Evolutionary conservation across 2,113 vertebrate genomes (phyloP).

Genomic region (Colistium nudipinnis): DNA sequence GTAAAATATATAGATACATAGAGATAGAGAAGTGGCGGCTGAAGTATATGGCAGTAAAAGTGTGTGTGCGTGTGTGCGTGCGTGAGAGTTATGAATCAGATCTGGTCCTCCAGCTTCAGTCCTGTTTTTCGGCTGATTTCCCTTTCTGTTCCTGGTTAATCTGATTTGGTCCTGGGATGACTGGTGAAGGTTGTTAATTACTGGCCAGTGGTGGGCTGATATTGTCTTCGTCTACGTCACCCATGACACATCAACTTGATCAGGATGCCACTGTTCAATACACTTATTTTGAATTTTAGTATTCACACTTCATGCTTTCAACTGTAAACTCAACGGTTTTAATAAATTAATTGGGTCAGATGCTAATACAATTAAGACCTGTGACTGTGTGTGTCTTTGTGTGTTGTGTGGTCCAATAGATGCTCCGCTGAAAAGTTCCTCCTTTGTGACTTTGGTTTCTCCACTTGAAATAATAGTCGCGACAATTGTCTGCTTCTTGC

Average conservation of each 20-base stretch:
- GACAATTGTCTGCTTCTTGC: background rate
- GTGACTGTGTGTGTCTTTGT: background rate
- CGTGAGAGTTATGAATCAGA: conserved; percentile 4
- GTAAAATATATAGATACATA: too few species aligned
- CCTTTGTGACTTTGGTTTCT: background rate
- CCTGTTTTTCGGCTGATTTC: background rate
- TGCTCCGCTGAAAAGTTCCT: background rate
- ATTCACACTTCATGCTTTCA: background rate
- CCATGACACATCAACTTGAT: background rate
- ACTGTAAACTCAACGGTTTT: background rate
- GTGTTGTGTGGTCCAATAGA: background rate
- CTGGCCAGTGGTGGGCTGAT: background rate
- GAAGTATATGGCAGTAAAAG: background rate
- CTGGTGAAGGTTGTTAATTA: background rate
- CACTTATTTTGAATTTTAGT: background rate
- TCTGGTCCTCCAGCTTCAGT: background rate
- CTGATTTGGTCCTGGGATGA: conserved; percentile 1
- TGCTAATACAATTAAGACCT: background rate
- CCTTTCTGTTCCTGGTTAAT: background rate
- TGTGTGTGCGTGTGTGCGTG: background rate
- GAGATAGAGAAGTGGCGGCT: too few species aligned
- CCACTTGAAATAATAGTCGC: background rate
- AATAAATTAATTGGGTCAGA: background rate
- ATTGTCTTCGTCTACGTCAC: background rate
- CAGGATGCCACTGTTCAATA: too few species aligned